These are phyloP conservation scores for Oophaga pumilio DNA, from an alignment of 2,113 vertebrate genomes.

Conservation along the genomic window DNA sequence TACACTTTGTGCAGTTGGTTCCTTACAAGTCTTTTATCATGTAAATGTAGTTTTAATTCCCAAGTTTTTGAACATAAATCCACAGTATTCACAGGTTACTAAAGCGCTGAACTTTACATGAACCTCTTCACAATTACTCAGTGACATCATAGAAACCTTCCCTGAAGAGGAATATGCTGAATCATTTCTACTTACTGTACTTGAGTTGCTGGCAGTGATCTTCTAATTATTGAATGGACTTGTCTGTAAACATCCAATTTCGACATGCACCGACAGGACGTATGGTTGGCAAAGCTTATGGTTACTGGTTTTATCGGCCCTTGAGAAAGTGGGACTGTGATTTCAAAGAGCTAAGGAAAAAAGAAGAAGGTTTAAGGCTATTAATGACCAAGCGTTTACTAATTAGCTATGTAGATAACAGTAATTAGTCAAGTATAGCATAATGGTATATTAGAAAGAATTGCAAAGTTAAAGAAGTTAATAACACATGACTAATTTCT, in stretches of 20 bases:
- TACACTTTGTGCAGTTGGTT: not conserved
- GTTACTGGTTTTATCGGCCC: slow-evolving; percentile 88
- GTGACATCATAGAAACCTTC: not conserved
- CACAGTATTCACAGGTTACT: not conserved
- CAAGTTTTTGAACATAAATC: not conserved
- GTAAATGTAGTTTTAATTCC: not conserved
- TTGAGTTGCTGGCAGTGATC: slow-evolving; percentile 79
- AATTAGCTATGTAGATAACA: not conserved
- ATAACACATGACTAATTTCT: not conserved
- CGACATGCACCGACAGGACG: slow-evolving; percentile 93
- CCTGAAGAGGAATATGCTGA: not conserved
- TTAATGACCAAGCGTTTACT: not conserved
- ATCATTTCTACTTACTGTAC: slow-evolving; percentile 80
- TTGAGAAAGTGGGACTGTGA: slow-evolving; percentile 89
- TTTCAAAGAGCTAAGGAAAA: slow-evolving; percentile 88
- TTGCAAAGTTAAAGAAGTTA: not conserved
- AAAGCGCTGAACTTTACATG: not conserved
- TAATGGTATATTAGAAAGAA: not conserved
- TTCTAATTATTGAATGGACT: slow-evolving; percentile 93
- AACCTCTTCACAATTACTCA: not conserved
- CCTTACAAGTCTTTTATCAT: not conserved
- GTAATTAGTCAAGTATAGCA: not conserved
- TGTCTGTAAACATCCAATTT: slow-evolving; percentile 94
- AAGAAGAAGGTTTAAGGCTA: slow-evolving; percentile 54
- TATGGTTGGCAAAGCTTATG: slow-evolving; percentile 95